Evolutionary conservation across 2,797 vertebrate genomes (phyloP).

Genomic region (Megalops cyprinoides): DNA sequence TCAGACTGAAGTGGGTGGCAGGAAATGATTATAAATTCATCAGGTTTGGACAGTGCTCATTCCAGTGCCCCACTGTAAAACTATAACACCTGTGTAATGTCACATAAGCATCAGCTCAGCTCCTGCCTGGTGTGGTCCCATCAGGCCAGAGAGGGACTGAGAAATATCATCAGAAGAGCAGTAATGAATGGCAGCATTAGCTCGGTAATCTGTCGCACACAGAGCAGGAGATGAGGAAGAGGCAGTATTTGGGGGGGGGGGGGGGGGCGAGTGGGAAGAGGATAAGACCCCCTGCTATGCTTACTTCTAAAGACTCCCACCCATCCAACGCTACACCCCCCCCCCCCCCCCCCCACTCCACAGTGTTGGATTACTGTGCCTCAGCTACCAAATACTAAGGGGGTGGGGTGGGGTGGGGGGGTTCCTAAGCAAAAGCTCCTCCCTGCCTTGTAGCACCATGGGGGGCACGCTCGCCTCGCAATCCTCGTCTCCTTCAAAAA

Average conservation of each 20-base stretch:
- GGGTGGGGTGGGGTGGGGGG: not conserved
- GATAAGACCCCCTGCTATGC: not conserved
- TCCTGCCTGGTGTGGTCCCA: not conserved
- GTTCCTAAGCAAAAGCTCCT: not conserved
- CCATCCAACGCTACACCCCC: not conserved
- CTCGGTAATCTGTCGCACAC: not conserved
- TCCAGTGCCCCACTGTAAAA: not conserved
- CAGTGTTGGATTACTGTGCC: not conserved
- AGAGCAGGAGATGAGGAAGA: not conserved
- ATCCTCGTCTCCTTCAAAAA: not conserved
- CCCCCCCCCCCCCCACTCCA: not conserved
- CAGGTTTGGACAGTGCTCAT: not conserved
- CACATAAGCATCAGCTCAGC: not conserved
- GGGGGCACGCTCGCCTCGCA: not conserved
- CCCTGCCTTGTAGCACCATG: not conserved
- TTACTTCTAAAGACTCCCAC: not conserved
- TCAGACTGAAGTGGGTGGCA: too few relatives aligned
- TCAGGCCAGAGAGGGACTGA: not conserved
- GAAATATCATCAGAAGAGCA: not conserved
- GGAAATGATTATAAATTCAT: too few relatives aligned
- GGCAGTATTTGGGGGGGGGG: not conserved
- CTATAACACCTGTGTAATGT: not conserved
- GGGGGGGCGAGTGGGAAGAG: not conserved
- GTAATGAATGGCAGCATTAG: not conserved
- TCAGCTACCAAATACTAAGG: too few relatives aligned